A percentile compares a stretch with the other conserved stretches of the same genome.
Conservation (phyloP, 2,888 invertebrate species). For the Aelia acuminata region DNA sequence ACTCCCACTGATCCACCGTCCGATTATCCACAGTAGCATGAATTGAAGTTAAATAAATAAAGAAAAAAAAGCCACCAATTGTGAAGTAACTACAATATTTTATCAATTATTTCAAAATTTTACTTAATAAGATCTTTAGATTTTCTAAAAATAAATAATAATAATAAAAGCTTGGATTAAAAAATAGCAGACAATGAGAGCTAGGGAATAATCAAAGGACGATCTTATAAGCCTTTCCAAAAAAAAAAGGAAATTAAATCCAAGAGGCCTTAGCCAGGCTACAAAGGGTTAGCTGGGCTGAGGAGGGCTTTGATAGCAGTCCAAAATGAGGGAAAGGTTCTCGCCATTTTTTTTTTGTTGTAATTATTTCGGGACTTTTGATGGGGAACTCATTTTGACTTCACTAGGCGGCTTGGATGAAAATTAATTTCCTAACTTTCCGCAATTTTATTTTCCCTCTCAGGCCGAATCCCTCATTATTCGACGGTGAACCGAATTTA, state of each 20-base stretch:
- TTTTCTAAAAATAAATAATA: neutral
- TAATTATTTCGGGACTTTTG: neutral
- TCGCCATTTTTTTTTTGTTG: neutral
- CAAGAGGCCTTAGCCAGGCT: neutral
- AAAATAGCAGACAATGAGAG: neutral
- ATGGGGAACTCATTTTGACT: neutral
- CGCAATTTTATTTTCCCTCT: too few relatives aligned
- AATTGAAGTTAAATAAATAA: too few relatives aligned
- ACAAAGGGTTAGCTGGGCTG: neutral
- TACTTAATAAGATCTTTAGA: neutral
- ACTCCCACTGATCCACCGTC: too few relatives aligned
- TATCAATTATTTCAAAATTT: too few relatives aligned
- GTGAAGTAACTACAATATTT: too few relatives aligned
- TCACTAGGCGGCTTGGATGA: neutral
- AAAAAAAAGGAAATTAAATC: constrained; percentile 17
- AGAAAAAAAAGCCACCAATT: too few relatives aligned
- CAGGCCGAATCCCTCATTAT: too few relatives aligned
- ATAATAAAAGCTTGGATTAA: neutral
- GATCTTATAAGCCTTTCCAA: neutral
- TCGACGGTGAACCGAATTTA: too few relatives aligned
- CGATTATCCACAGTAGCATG: too few relatives aligned
- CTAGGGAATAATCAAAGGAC: constrained; percentile 29
- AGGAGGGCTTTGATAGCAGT: constrained; percentile 10
- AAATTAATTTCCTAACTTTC: neutral
- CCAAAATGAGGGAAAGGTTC: neutral